Conservation (phyloP, 2,113 vertebrate species). For the Eurystomus gularis region DNA sequence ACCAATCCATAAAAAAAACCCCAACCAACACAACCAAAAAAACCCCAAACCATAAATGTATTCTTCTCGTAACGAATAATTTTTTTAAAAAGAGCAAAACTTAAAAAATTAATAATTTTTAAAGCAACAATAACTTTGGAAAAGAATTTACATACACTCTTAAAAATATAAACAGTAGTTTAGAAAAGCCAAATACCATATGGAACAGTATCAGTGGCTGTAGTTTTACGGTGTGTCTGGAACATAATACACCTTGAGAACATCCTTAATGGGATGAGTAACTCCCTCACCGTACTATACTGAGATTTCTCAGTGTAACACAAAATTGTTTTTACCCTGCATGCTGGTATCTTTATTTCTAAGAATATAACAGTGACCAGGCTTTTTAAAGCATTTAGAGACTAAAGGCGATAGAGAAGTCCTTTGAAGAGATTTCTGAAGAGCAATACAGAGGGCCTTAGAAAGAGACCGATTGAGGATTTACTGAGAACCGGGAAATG, state of each 20-base stretch:
- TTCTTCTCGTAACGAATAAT: neutral
- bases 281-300: neutral
- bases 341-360: neutral
- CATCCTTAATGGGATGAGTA: neutral
- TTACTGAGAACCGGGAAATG: neutral
- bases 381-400: neutral
- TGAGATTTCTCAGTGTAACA: neutral
- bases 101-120: neutral
- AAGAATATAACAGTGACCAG: neutral
- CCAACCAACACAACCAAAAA: too few species aligned
- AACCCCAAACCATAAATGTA: neutral
- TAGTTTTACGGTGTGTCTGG: neutral
- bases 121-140: neutral
- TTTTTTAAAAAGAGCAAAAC: neutral
- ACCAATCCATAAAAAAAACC: neutral
- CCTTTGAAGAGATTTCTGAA: slow-evolving; percentile 7
- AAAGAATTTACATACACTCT: neutral
- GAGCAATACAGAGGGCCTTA: neutral
- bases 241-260: neutral
- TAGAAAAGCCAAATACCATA: neutral
- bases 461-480: neutral
- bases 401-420: neutral
- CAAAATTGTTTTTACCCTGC: neutral
- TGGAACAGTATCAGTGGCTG: neutral
- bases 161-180: neutral